Evolutionary conservation across 2,888 invertebrate species (phyloP).

Genomic region (Drosophila crucigera): DNA sequence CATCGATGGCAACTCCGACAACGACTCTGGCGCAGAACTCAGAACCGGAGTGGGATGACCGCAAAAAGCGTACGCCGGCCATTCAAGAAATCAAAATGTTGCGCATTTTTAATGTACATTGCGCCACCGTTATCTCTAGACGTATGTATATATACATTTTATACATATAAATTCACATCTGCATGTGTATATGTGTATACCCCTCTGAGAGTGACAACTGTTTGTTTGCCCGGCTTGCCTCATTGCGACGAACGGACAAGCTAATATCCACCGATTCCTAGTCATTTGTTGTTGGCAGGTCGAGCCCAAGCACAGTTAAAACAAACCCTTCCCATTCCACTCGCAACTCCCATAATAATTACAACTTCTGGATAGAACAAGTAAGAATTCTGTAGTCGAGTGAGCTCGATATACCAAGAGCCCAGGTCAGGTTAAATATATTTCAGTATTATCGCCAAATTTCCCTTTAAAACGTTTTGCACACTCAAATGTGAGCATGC

Average conservation of each 20-base stretch:
- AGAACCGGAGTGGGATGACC: slow-evolving; percentile 32
- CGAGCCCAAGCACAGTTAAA: slow-evolving; percentile 3
- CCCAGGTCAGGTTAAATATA: background rate
- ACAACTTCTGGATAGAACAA: background rate
- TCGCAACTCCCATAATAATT: slow-evolving; percentile 2
- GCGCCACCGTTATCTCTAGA: slow-evolving; percentile 6
- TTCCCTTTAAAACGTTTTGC: background rate
- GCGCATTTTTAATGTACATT: slow-evolving; percentile 64
- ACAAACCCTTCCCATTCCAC: background rate
- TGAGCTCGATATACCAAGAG: background rate
- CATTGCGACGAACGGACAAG: slow-evolving; percentile 26
- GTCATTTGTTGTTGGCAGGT: slow-evolving; percentile 14
- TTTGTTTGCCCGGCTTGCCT: slow-evolving; percentile 46
- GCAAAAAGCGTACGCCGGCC: slow-evolving; percentile 53
- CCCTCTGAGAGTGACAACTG: slow-evolving; percentile 30
- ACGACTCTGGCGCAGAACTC: background rate
- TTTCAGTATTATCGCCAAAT: background rate
- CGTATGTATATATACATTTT: background rate
- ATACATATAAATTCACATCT: too few relatives aligned
- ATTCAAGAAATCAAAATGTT: slow-evolving; percentile 73
- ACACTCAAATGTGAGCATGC: background rate
- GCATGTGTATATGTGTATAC: background rate
- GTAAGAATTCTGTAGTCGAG: background rate
- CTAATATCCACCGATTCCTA: slow-evolving; percentile 29
- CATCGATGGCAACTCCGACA: background rate